Base-by-base conservation (phyloP, 2,113 vertebrate genomes). In the Galeopterus variegatus region DNA sequence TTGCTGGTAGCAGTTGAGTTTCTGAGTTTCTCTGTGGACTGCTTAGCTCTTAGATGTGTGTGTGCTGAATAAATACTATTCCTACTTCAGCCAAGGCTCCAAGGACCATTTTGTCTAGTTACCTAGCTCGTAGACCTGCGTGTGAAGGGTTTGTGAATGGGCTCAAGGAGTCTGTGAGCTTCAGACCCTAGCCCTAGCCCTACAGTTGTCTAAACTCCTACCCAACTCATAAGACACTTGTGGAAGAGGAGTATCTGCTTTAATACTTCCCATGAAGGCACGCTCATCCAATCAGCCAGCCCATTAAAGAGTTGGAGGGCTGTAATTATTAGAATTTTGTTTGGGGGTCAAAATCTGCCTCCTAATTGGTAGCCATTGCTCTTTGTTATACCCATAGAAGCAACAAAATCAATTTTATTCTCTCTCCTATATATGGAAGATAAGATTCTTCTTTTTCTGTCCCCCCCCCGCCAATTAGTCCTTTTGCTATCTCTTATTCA, bases 291-390 rank as follows among this genome's bases (percentile, higher is more conserved):
- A 80, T 93, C 19, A 95, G 52, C 1, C 81, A 96, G 69, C 2
- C 70, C 15, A 84, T 84, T 69, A 50, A 48, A 67, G 0, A 3
- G 3, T 24, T 45, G 26, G 62, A 84, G 94, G 91, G 17, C 70
- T 91, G 26, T 82, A 90, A 87, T 81, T 82, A 72, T 79, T 96
- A 64, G 28, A 84, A 75, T 62, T 67, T 73, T 31, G 80, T 7
- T 56, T 58, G 75, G 17, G 41, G 13, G 8, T 84, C 21, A 36
- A 75, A 88, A 76, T 12, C 65, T 93, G 45, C 4, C 14, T 90
- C 45, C n/a, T 87, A n/a, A 54, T 4, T 24, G 31, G 48, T 92
- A 50, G 3, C 50, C n/a, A 67, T 26, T 90, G 62, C 7, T 48
- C 52, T 76, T 92, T 50, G 56, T 73, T 62, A 60, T 65, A 19